These are phyloP conservation scores for Phasianus colchicus DNA, from an alignment of 2,113 vertebrate species.

Conservation along the genomic window DNA sequence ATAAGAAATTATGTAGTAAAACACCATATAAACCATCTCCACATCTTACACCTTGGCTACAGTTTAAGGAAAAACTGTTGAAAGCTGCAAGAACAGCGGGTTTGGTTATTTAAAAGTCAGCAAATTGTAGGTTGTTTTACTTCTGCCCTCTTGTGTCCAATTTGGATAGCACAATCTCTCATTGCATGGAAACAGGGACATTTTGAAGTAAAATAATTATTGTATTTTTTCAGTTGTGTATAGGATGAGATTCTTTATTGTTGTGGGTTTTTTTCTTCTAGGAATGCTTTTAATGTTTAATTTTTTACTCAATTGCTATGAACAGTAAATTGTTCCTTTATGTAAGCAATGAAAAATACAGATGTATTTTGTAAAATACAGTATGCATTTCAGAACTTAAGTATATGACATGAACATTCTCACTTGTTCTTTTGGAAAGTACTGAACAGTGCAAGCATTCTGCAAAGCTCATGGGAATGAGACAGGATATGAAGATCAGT, in stretches of 20 bases:
- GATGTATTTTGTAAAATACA: background rate
- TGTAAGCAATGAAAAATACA: background rate
- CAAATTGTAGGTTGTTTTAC: background rate
- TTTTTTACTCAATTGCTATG: background rate
- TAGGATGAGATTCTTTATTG: background rate
- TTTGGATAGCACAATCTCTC: background rate
- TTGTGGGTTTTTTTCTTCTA: background rate
- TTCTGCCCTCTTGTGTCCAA: constrained; percentile 34
- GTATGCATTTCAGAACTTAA: background rate
- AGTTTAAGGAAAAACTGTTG: background rate
- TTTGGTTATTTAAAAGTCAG: background rate
- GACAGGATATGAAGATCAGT: background rate
- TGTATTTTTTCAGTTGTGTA: background rate
- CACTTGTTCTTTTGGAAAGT: background rate
- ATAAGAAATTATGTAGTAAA: background rate
- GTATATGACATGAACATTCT: background rate
- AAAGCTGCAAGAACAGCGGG: background rate
- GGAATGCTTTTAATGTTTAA: background rate
- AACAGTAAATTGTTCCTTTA: background rate
- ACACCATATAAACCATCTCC: background rate
- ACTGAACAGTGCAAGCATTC: background rate
- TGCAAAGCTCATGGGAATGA: background rate
- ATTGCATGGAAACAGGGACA: background rate
- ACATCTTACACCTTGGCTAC: background rate
- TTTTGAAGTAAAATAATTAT: background rate